Conservation (phyloP, 2,888 invertebrate species). For the Andricus curvator region DNA sequence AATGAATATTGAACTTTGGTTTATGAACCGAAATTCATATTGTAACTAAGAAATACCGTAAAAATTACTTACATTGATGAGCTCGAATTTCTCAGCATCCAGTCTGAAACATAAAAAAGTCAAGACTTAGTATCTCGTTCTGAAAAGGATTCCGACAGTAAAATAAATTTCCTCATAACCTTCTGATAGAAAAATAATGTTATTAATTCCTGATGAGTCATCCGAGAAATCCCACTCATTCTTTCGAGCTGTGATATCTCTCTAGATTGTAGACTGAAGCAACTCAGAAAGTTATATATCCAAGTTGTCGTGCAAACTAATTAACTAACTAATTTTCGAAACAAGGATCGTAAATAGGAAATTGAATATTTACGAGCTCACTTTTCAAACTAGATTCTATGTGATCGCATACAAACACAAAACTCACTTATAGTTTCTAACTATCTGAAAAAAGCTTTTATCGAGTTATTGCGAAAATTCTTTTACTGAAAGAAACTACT, state of each 20-base stretch:
- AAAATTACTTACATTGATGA: conserved; percentile 91
- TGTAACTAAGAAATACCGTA: conserved; percentile 40
- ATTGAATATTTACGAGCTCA: conserved; percentile 5
- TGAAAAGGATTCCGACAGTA: neutral
- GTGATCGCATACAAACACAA: neutral
- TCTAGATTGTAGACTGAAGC: neutral
- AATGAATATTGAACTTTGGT: neutral
- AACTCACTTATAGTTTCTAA: neutral
- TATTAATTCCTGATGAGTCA: neutral
- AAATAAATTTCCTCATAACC: neutral
- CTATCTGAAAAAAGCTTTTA: neutral
- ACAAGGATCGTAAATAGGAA: conserved; percentile 60
- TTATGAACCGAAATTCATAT: neutral
- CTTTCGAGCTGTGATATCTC: neutral
- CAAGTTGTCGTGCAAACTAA: conserved; percentile 60
- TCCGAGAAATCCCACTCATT: neutral
- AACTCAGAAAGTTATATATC: conserved; percentile 48
- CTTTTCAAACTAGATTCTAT: neutral
- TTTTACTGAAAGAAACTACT: neutral
- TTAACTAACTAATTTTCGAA: conserved; percentile 68
- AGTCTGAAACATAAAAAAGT: conserved; percentile 82
- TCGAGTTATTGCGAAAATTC: neutral
- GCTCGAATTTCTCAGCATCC: conserved; percentile 89
- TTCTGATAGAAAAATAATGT: neutral
- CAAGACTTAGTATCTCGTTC: conserved; percentile 49